Conservation (phyloP, 2,113 vertebrate species). For the Xenopus laevis region DNA sequence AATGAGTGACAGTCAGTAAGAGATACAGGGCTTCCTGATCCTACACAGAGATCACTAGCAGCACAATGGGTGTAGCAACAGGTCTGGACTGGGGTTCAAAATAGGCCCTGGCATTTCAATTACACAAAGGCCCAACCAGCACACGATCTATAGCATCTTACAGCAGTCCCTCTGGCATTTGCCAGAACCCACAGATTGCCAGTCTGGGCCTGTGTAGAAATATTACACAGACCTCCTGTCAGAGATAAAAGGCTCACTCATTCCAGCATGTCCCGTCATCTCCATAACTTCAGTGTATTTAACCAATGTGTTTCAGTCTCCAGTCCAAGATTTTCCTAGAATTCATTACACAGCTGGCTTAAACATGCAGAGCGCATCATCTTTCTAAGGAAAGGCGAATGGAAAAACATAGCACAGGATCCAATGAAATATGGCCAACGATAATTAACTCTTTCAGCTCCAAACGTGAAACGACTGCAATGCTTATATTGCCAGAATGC, state of each 20-base stretch:
- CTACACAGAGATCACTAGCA: conserved; percentile 4
- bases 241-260: conserved; percentile 18
- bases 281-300: conserved; percentile 10
- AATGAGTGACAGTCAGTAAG: neutral
- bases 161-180: no score
- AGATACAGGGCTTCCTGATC: neutral
- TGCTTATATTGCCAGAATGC: no score
- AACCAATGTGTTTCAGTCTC: conserved; percentile 19
- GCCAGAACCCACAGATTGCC: no score
- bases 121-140: no score
- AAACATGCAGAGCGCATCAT: conserved; percentile 25
- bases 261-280: conserved; percentile 10
- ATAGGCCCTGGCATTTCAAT: no score
- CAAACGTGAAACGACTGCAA: neutral
- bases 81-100: no score
- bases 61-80: neutral
- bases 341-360: conserved; percentile 26
- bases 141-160: no score
- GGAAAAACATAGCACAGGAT: conserved; percentile 7
- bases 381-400: conserved; percentile 1
- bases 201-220: neutral
- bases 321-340: conserved; percentile 22
- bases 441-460: neutral
- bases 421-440: no score
- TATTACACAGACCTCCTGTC: neutral